Base-by-base conservation (phyloP, 2,797 vertebrate species). In the Pantherophis alleghaniensis region DNA sequence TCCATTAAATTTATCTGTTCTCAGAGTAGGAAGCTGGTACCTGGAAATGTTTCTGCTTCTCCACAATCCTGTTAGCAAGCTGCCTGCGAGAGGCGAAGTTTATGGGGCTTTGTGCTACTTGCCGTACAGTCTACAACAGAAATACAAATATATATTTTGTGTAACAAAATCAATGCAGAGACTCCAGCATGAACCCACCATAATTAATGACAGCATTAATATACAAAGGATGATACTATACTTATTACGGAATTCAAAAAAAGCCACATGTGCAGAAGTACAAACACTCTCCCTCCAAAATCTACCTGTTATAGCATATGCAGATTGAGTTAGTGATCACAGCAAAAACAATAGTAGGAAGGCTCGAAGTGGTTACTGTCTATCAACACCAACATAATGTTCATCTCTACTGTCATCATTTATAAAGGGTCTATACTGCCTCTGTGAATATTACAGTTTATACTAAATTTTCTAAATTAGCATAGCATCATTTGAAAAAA, bases 31-130 rank as follows among this genome's bases (percentile, higher is more conserved):
- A 13, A 92, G 26, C 14, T 37, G 89, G 69, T 97, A 99, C 99
- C 99, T 99, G 99, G 91, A 99, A 99, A 14, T 97, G 4, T 95
- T 98, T 99, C 97, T 99, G 99, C 53, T 98, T 97, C 94, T 98
- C 96, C 5, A 97, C 87, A 94, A 99, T 98, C 94, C 97, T 98
- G 95, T 99, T 99, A 90, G 96, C 95, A 5, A 98, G 0, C 88
- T 98, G 98, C 93, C 98, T 98, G 88, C 98, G 97, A 18, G 97
- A 97, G 10, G 98, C 97, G 97, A 97, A 98, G 95, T 95, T 97
- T 96, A 99, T 92, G 91, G 97, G 98, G 96, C 98, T 97, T 96
- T 97, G 98, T 91, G 98, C 97, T 96, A 98, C 93, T 91, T 98
- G 98, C 95, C 97, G 98, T 94, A 99, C 95, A 37, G 96, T 94